Evolutionary conservation across 2,113 vertebrate genomes (phyloP).

Genomic region (Oceanodroma tethys): DNA sequence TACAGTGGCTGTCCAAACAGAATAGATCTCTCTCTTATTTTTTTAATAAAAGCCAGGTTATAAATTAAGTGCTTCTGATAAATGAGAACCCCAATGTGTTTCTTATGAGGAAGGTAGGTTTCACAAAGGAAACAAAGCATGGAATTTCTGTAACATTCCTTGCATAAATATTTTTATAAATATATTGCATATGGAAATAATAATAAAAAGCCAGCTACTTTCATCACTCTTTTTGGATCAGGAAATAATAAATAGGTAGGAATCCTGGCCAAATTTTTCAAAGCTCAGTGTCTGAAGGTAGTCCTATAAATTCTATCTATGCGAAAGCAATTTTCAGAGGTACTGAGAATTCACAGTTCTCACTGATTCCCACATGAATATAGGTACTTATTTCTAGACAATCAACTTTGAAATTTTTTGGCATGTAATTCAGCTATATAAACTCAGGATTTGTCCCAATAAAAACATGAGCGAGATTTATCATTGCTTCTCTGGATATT

Average conservation of each 20-base stretch:
- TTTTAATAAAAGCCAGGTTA: slow-evolving; percentile 63
- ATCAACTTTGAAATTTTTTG: slow-evolving; percentile 17
- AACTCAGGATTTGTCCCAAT: slow-evolving; percentile 22
- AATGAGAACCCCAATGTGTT: slow-evolving; percentile 52
- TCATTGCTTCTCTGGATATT: slow-evolving; percentile 26
- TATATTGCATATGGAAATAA: slow-evolving; percentile 55
- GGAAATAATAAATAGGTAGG: slow-evolving; percentile 54
- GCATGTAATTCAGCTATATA: slow-evolving; percentile 6
- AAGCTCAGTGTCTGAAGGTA: slow-evolving; percentile 24
- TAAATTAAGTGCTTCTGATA: slow-evolving; percentile 68
- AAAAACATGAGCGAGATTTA: slow-evolving; percentile 48
- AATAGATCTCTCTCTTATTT: slow-evolving; percentile 16
- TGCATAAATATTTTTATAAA: slow-evolving; percentile 56
- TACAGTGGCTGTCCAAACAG: slow-evolving; percentile 47
- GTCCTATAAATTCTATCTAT: slow-evolving; percentile 41
- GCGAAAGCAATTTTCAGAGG: slow-evolving; percentile 44
- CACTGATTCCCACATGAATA: slow-evolving; percentile 24
- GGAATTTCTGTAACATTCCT: slow-evolving; percentile 47
- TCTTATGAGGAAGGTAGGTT: slow-evolving; percentile 52
- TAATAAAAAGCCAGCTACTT: slow-evolving; percentile 36
- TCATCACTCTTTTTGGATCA: slow-evolving; percentile 45
- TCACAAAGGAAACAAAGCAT: slow-evolving; percentile 36
- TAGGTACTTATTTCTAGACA: slow-evolving; percentile 24
- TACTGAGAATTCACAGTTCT: slow-evolving; percentile 29
- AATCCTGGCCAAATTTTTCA: slow-evolving; percentile 11